Evolutionary conservation across 1,140 invertebrate genomes (phyloP).

Genomic region (Temnothorax curvispinosus): DNA sequence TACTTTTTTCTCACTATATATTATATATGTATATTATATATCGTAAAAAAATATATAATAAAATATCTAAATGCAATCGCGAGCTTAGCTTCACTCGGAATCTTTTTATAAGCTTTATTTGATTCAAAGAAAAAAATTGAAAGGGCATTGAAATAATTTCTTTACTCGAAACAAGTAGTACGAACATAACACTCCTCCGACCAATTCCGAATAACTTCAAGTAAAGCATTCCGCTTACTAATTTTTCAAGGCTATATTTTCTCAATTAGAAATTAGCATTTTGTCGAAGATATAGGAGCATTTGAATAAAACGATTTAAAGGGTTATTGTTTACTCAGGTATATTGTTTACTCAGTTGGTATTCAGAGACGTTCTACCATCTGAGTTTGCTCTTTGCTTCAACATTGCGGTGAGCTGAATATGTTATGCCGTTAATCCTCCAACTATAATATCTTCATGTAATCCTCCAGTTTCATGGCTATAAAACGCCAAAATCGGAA

Average conservation of each 20-base stretch:
- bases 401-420: slow-evolving; percentile 17
- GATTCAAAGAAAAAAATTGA: neutral
- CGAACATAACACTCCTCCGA: slow-evolving; percentile 1
- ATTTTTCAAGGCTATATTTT: slow-evolving; percentile 8
- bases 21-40: neutral
- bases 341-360: slow-evolving; percentile 12
- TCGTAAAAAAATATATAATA: neutral
- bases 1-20: neutral
- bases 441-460: neutral
- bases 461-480: neutral
- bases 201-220: neutral
- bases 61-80: neutral
- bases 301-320: neutral
- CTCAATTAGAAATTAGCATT: slow-evolving; percentile 31
- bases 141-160: neutral
- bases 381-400: slow-evolving; percentile 30
- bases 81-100: no score
- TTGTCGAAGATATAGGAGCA: neutral
- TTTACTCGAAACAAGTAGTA: slow-evolving; percentile 10
- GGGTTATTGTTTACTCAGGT: slow-evolving; percentile 6
- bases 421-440: neutral
- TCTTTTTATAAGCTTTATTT: neutral
- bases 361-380: neutral
- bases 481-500: neutral
- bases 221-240: neutral